phyloP scores from a whole-genome alignment of 2,113 vertebrate genomes.

The Notarius quadriscutis region DNA sequence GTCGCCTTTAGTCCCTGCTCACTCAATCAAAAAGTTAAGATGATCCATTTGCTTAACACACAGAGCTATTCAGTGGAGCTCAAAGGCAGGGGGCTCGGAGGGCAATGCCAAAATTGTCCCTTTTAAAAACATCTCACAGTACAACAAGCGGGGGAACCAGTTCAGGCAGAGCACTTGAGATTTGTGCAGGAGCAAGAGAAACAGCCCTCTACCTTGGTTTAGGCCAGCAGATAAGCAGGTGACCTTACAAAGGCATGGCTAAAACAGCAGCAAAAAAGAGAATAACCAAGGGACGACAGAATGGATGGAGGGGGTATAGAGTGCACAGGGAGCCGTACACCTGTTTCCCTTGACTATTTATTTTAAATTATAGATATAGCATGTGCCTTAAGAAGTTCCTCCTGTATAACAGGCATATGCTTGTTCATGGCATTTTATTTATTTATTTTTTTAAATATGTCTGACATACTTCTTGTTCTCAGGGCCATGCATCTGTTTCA shows the following conservation, averaged over 20 bases:
- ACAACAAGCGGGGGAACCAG: conserved; percentile 50
- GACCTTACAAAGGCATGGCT: conserved; percentile 12
- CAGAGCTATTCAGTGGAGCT: conserved; percentile 73
- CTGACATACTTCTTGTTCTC: conserved; percentile 41
- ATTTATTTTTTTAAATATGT: conserved; percentile 33
- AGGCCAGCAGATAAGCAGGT: conserved; percentile 27
- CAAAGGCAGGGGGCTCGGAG: conserved; percentile 68
- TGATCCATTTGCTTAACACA: conserved; percentile 81
- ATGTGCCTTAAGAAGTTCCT: conserved; percentile 32
- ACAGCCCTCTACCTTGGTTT: conserved; percentile 31
- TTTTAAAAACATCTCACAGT: conserved; percentile 54
- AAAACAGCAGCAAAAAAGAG: conserved; percentile 22
- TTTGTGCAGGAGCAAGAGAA: conserved; percentile 48
- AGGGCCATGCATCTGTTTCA: conserved; percentile 46
- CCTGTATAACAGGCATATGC: conserved; percentile 37
- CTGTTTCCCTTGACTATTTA: conserved; percentile 41
- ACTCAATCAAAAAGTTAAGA: conserved; percentile 80
- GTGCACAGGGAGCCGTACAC: conserved; percentile 30
- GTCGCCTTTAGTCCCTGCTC: conserved; percentile 78
- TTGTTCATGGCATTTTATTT: conserved; percentile 36
- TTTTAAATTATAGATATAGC: conserved; percentile 36
- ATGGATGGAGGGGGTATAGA: conserved; percentile 13
- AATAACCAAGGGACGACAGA: conserved; percentile 8
- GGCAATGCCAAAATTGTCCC: conserved; percentile 53
- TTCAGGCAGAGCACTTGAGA: conserved; percentile 53